phyloP scores from a whole-genome alignment of 2,797 vertebrate species.

The Amphiprion clarkii region DNA sequence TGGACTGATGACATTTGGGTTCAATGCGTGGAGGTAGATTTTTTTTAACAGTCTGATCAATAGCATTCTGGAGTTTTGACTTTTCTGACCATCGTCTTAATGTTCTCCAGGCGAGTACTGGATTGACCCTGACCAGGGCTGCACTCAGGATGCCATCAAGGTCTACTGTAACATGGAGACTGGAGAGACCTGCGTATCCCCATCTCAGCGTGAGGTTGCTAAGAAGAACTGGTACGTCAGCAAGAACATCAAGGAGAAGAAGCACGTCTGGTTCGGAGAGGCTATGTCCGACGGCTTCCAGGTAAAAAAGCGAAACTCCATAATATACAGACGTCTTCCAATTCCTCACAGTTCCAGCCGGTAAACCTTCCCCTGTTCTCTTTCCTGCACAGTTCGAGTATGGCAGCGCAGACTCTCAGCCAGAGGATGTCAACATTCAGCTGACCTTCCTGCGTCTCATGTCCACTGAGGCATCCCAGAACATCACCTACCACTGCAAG shows the following conservation, averaged over 20 bases:
- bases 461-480: slow-evolving; percentile 97
- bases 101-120: slow-evolving; percentile 91
- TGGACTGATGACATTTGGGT: neutral
- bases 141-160: slow-evolving; percentile 96
- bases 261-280: slow-evolving; percentile 97
- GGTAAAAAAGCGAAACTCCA: slow-evolving; percentile 75
- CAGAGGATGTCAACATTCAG: slow-evolving; percentile 96
- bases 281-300: slow-evolving; percentile 95
- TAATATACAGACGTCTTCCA: neutral
- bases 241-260: slow-evolving; percentile 97
- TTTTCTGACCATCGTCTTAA: slow-evolving; percentile 9
- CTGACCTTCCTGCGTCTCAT: slow-evolving; percentile 99
- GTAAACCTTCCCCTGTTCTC: slow-evolving; percentile 21
- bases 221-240: slow-evolving; percentile 96
- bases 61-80: neutral
- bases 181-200: slow-evolving; percentile 92
- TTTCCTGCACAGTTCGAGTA: slow-evolving; percentile 90
- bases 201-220: slow-evolving; percentile 85
- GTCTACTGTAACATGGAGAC: slow-evolving; percentile 99
- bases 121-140: slow-evolving; percentile 99
- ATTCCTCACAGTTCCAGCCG: neutral
- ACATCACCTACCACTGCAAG: slow-evolving; percentile 96
- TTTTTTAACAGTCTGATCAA: neutral
- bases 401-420: slow-evolving; percentile 90
- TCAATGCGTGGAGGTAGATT: neutral